These are phyloP conservation scores for Desmodus rotundus DNA, from an alignment of 2,113 vertebrate genomes.

Conservation along the genomic window DNA sequence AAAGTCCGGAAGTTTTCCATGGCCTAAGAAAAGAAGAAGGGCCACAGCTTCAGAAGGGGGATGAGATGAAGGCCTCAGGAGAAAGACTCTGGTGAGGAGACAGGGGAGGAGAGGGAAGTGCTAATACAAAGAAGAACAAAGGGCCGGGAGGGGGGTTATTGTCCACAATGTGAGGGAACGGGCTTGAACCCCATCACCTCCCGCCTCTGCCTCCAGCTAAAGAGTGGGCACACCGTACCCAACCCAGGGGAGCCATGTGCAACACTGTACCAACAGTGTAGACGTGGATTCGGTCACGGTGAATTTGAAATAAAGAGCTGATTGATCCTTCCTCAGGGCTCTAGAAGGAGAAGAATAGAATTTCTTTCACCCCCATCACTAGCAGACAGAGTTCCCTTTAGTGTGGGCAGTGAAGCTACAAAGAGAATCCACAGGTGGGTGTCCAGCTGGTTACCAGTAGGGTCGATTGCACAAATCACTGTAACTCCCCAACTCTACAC, in stretches of 20 bases:
- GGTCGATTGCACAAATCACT: neutral
- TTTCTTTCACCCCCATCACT: neutral
- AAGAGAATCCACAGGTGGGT: neutral
- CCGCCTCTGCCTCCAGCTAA: neutral
- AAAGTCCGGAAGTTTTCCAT: neutral
- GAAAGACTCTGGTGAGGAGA: neutral
- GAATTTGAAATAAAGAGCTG: neutral
- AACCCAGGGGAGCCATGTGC: fast-evolving
- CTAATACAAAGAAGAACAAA: neutral
- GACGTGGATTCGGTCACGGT: fast-evolving
- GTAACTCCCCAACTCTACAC: neutral
- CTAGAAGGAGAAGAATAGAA: neutral
- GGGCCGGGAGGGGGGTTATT: too few species aligned
- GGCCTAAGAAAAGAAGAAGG: neutral
- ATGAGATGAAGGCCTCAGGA: neutral
- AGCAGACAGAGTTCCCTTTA: neutral
- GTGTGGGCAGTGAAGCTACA: neutral
- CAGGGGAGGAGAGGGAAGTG: too few species aligned
- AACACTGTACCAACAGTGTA: neutral
- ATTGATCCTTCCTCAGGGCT: neutral
- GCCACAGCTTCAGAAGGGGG: neutral
- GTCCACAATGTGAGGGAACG: too few species aligned
- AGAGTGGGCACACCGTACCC: neutral
- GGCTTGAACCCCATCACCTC: neutral
- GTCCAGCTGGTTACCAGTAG: neutral